Conservation (phyloP, 2,113 vertebrate genomes). For the Phoenicopterus ruber region DNA sequence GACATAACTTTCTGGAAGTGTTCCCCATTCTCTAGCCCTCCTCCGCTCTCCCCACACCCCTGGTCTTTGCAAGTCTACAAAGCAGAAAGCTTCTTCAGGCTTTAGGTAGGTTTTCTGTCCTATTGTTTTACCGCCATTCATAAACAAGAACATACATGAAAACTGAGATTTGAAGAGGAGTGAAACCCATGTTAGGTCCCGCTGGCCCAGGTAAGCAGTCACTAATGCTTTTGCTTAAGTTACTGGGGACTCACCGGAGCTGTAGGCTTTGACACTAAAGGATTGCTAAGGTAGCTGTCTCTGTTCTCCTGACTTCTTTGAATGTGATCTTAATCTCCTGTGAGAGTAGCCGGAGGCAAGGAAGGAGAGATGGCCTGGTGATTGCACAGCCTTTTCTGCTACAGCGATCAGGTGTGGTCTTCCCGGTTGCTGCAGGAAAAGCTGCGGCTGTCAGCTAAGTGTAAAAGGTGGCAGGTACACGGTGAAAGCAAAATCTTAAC, state of each 20-base stretch:
- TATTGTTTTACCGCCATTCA: accelerated
- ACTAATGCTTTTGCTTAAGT: not conserved
- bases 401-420: accelerated
- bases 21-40: not conserved
- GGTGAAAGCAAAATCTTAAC: not conserved
- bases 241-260: not conserved
- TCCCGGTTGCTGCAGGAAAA: not conserved
- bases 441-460: not conserved
- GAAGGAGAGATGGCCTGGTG: not conserved
- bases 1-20: not conserved
- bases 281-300: not conserved
- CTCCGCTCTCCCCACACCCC: accelerated
- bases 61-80: not conserved
- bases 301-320: not conserved
- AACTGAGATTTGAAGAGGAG: not conserved
- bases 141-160: not conserved
- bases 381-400: not conserved
- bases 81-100: not conserved
- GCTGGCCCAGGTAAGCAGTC: not conserved
- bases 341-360: not conserved
- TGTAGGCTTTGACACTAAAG: not conserved
- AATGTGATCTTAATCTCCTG: not conserved
- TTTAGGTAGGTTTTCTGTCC: not conserved
- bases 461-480: not conserved
- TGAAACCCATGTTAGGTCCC: not conserved